These are phyloP conservation scores for Botrylloides violaceus DNA, from an alignment of 23 tunicate species.

Conservation along the genomic window DNA sequence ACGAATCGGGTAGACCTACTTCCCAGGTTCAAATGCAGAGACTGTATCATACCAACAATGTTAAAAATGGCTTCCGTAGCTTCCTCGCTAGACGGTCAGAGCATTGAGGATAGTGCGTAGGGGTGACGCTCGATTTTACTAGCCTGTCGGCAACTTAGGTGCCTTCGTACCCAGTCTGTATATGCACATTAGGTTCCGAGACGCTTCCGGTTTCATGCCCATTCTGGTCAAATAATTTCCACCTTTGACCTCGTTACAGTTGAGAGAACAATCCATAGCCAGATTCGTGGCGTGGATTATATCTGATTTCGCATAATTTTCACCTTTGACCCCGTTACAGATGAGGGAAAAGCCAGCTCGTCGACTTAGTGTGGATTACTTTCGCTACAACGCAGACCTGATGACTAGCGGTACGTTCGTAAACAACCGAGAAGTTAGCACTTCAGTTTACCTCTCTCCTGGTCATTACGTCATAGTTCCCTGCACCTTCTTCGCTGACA, in stretches of 20 bases:
- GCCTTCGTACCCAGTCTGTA: too few relatives aligned
- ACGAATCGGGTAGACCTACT: too few relatives aligned
- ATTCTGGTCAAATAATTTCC: background rate
- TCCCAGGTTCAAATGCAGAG: too few relatives aligned
- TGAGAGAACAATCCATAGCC: background rate
- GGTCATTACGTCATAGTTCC: slow-evolving; percentile 82
- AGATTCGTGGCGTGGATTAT: background rate
- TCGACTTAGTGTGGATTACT: background rate
- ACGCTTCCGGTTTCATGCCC: background rate
- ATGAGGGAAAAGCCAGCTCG: background rate
- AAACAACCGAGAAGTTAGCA: slow-evolving; percentile 56
- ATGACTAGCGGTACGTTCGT: background rate
- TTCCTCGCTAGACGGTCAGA: too few relatives aligned
- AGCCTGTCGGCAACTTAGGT: too few relatives aligned
- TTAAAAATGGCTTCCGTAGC: too few relatives aligned
- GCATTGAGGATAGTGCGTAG: too few relatives aligned
- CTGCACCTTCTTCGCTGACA: slow-evolving; percentile 32
- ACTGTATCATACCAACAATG: too few relatives aligned
- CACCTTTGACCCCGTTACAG: too few relatives aligned
- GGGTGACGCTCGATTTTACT: too few relatives aligned
- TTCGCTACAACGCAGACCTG: background rate
- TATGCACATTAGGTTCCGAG: too few relatives aligned
- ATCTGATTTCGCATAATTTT: background rate
- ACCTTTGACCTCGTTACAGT: background rate
- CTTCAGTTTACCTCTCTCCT: slow-evolving; percentile 45